Percentiles rank a stretch among this genome's conserved stretches.
phyloP scores from a whole-genome alignment of 2,888 invertebrate species.

The Epinotia bilunana region DNA sequence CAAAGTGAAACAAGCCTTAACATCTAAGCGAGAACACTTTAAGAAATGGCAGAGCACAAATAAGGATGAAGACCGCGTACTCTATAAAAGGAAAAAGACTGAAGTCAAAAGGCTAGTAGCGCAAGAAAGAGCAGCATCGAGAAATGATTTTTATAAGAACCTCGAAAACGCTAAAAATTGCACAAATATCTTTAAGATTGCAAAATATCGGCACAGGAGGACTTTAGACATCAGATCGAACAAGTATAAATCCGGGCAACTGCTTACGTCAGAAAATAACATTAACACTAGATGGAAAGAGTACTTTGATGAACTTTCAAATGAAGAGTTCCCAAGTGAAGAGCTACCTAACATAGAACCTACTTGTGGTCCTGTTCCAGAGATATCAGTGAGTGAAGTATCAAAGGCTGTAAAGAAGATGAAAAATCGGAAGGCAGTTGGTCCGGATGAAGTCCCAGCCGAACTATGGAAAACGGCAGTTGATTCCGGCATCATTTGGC shows the following conservation, averaged over 20 bases:
- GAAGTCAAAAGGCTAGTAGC: neutral
- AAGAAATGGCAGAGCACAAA: neutral
- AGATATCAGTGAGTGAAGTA: no score
- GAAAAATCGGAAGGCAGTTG: no score
- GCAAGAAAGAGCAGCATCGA: slow-evolving; percentile 3
- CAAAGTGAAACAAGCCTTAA: neutral
- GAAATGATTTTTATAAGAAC: neutral
- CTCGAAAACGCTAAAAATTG: neutral
- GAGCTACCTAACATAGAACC: no score
- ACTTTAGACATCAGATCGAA: neutral
- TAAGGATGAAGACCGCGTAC: neutral
- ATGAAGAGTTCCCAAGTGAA: no score
- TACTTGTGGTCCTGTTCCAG: no score
- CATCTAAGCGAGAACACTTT: neutral
- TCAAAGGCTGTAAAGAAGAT: no score
- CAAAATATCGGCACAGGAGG: neutral
- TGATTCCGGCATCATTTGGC: no score
- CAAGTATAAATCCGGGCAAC: neutral
- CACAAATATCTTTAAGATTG: slow-evolving; percentile 1
- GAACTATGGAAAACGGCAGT: no score
- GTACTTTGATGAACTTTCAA: no score
- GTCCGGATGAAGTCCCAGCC: no score
- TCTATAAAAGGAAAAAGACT: neutral
- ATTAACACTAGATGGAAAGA: no score
- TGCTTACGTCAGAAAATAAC: neutral